Evolutionary conservation across 2,888 invertebrate species (phyloP), one percentile per base, ranked within the genome.

Genomic region (Yponomeuta evonymella): DNA sequence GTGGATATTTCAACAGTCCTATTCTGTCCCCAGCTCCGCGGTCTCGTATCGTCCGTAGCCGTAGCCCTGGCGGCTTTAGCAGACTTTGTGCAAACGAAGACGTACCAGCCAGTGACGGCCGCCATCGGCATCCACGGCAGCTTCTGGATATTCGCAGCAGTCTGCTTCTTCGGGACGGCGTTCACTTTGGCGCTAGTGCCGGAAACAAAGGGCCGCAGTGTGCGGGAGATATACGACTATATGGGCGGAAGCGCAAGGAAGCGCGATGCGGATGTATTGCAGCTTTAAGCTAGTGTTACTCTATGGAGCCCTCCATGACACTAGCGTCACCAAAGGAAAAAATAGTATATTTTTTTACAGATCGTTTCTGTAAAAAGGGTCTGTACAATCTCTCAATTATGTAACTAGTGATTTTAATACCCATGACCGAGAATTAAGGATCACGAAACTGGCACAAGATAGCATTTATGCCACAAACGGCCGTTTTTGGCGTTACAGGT

Each of bases 1-100:
- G 43, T 8, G 6, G 43, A 43, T 9, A 43, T 15, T 69, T 48
- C 23, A 62, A 69, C 51, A 3, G 3, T 43, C 69, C 23, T 65
- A 12, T 71, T 64, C 6, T 51, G 66, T 63, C 67, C 48, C 12
- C 69, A 73, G 73, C 63, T 71, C 10, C 71, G 73, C 5, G 73
- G 73, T n/a, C n/a, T 71, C 10, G 70, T 73, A 58, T 67, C 71
- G 1, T 73, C 73, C 1, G 43, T 73, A 8, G 23, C 36, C 8
- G 58, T 71, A 36, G n/a, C 73, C 10, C 43, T 71, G n/a, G 62
- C 71, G 12, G 67, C 70, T 9, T n/a, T 70, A 33, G 36, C 63
- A 1, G 73, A 73, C 36, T 70, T 73, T 69, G n/a, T 70, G 12
- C 73, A 73, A 30, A 73, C 71, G 2, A 69, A 65, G 6, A 15